Evolutionary conservation across 2,113 vertebrate genomes (phyloP).

Genomic region (Corythornis madagascariensis): DNA sequence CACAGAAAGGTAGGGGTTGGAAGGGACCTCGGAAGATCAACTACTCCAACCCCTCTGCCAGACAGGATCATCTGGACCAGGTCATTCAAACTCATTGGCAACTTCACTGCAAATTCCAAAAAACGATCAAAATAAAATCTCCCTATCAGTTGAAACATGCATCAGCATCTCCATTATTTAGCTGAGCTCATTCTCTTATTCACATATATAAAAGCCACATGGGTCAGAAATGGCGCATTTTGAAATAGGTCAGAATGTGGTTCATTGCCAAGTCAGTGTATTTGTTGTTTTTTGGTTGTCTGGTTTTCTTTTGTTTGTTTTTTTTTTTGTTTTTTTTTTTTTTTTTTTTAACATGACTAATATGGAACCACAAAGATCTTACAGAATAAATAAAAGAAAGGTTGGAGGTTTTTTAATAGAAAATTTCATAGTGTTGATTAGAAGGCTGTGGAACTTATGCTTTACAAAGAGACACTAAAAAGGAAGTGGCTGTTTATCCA

Average conservation of each 20-base stretch:
- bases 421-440: constrained; percentile 68
- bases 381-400: constrained; percentile 48
- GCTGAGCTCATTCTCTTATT: background rate
- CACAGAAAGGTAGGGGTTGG: no score
- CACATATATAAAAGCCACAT: background rate
- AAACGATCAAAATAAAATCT: background rate
- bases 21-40: no score
- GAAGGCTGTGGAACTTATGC: constrained; percentile 52
- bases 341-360: background rate
- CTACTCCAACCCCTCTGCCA: no score
- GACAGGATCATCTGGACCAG: no score
- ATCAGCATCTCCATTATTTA: background rate
- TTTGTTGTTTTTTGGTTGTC: background rate
- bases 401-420: constrained; percentile 60
- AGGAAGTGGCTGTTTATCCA: constrained; percentile 81
- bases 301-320: no score
- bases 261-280: background rate
- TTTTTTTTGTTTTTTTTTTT: background rate
- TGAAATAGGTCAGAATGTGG: background rate
- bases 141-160: fast-evolving
- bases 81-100: background rate
- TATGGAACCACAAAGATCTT: constrained; percentile 16
- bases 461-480: constrained; percentile 71
- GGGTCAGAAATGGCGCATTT: background rate
- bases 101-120: background rate